These are phyloP conservation scores for Grammomys surdaster DNA, from an alignment of 2,113 vertebrate species.

Conservation along the genomic window DNA sequence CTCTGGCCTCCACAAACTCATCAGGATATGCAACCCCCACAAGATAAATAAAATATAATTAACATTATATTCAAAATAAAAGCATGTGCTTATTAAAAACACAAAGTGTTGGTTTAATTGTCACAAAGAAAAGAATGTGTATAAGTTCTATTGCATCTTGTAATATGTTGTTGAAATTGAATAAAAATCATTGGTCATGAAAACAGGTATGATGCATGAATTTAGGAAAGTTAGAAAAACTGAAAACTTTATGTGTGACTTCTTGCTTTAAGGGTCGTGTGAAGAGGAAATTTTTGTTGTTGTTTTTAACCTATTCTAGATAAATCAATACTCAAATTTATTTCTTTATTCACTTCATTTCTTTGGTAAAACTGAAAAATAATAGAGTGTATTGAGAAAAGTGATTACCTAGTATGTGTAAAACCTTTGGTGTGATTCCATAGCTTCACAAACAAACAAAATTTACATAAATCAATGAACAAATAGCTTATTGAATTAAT, in stretches of 20 bases:
- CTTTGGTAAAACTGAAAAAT: neutral
- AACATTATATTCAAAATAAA: neutral
- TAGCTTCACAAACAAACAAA: neutral
- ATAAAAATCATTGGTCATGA: neutral
- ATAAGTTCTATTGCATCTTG: slow-evolving; percentile 66
- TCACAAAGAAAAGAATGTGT: slow-evolving; percentile 71
- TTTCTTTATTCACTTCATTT: neutral
- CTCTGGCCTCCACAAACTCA: too few relatives aligned
- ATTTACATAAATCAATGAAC: neutral
- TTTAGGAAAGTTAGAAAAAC: slow-evolving; percentile 70
- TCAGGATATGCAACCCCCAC: too few relatives aligned
- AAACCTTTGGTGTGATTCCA: neutral
- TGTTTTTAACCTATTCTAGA: neutral
- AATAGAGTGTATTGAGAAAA: neutral
- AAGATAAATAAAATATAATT: neutral
- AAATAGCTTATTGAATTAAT: neutral
- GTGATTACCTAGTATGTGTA: neutral
- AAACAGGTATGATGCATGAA: slow-evolving; percentile 6
- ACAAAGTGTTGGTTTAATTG: slow-evolving; percentile 71
- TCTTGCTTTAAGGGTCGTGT: neutral
- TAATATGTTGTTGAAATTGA: neutral
- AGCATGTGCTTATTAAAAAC: slow-evolving; percentile 50
- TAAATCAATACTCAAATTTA: neutral
- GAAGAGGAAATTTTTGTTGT: accelerated
- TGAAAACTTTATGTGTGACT: slow-evolving; percentile 70